Percentiles rank a stretch among this genome's conserved stretches.
Conservation (phyloP, 2,113 vertebrate species). For the Nothocercus julius region DNA sequence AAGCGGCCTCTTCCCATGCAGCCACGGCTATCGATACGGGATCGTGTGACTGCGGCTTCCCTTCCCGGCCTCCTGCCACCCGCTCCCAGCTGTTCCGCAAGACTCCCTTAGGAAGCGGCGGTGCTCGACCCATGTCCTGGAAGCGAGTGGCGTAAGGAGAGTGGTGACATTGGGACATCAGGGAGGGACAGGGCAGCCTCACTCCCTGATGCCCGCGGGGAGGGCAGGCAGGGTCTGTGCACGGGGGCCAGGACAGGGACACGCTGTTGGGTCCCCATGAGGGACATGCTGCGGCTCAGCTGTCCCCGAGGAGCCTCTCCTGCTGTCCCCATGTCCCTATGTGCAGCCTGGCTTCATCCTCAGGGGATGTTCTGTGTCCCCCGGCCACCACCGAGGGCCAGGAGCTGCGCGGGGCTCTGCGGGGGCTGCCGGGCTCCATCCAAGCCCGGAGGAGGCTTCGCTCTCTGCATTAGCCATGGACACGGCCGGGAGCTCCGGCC, state of each 20-base stretch:
- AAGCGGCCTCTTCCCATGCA: background rate
- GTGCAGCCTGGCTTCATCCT: too few species aligned
- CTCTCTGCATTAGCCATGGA: background rate
- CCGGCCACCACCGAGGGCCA: too few species aligned
- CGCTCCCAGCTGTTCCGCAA: background rate
- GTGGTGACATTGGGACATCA: background rate
- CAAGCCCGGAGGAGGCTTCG: background rate
- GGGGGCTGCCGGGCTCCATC: background rate
- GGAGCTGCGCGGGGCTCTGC: background rate
- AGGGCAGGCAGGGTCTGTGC: fast-evolving
- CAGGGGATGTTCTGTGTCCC: too few species aligned
- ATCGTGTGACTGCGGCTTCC: background rate
- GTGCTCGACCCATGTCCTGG: conserved; percentile 43
- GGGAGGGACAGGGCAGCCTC: conserved; percentile 38
- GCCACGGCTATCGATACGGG: fast-evolving
- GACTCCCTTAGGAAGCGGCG: background rate
- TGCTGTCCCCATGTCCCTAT: too few species aligned
- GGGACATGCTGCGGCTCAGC: background rate
- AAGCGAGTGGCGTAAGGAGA: background rate
- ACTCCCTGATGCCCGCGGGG: background rate
- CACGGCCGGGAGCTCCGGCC: too few species aligned
- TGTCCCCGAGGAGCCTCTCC: too few species aligned
- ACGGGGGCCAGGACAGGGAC: background rate
- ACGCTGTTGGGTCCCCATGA: too few species aligned
- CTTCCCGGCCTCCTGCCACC: conserved; percentile 13